Evolutionary conservation across 1,140 invertebrate species (phyloP).

Genomic region (honey bee (Apis mellifera)): DNA sequence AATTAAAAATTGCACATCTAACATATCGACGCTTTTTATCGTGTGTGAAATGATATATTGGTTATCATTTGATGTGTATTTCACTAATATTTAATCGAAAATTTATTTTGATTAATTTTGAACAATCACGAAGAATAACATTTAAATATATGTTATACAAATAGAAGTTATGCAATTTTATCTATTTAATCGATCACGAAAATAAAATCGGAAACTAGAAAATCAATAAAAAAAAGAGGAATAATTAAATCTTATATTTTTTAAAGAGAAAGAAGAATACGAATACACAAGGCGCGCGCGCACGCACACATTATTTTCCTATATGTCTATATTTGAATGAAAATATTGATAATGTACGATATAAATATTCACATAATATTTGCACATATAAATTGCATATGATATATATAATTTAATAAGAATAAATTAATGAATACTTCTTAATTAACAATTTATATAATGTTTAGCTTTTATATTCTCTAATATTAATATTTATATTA

Average conservation of each 20-base stretch:
- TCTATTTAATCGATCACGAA: not conserved
- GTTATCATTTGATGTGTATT: not conserved
- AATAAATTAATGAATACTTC: not conserved
- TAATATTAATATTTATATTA: not conserved
- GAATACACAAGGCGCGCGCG: no score
- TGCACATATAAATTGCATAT: not conserved
- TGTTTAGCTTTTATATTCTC: not conserved
- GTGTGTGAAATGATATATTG: not conserved
- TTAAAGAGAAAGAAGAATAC: no score
- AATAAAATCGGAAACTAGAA: not conserved
- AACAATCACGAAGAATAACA: no score
- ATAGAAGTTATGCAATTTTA: not conserved
- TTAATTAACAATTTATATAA: not conserved
- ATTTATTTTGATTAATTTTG: not conserved
- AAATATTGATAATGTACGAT: not conserved
- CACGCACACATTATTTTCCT: not conserved
- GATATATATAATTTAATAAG: not conserved
- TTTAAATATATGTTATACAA: no score
- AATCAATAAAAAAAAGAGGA: not conserved
- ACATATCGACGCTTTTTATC: not conserved
- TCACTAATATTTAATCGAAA: not conserved
- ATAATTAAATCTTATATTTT: not conserved
- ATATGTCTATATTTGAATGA: not conserved
- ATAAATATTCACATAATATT: conserved; percentile 9
- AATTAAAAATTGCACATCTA: not conserved